A percentile compares a stretch with the other conserved stretches of the same genome.
phyloP scores from a whole-genome alignment of 2,113 vertebrate species.

The Camelus dromedarius region DNA sequence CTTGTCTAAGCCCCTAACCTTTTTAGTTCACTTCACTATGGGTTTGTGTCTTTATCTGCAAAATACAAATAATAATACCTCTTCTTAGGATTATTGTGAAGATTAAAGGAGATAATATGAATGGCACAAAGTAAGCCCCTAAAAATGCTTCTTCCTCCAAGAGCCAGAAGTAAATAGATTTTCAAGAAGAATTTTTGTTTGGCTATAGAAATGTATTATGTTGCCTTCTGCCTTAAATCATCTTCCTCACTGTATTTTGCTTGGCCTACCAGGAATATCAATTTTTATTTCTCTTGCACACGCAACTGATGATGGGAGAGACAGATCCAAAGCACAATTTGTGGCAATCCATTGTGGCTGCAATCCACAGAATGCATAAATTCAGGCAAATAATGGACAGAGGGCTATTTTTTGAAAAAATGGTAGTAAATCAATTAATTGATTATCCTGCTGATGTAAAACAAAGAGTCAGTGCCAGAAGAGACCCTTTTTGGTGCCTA shows the following conservation, averaged over 20 bases:
- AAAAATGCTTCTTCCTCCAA: neutral
- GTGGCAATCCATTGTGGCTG: neutral
- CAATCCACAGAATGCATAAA: neutral
- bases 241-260: neutral
- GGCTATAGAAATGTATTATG: neutral
- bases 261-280: neutral
- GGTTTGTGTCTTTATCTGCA: neutral
- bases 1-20: neutral
- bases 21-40: neutral
- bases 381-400: neutral
- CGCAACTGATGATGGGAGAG: neutral
- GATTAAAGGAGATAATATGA: neutral
- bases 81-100: neutral
- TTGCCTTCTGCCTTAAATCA: neutral
- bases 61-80: neutral
- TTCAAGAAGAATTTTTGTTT: neutral
- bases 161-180: neutral
- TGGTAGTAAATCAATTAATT: neutral
- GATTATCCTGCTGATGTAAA: neutral
- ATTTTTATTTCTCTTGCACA: slow-evolving; percentile 7
- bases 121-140: neutral
- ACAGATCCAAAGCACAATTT: neutral
- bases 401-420: neutral
- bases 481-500: neutral
- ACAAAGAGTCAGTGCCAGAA: neutral